Evolutionary conservation across 2,113 vertebrate species (phyloP).

Genomic region (Eptatretus burgeri): DNA sequence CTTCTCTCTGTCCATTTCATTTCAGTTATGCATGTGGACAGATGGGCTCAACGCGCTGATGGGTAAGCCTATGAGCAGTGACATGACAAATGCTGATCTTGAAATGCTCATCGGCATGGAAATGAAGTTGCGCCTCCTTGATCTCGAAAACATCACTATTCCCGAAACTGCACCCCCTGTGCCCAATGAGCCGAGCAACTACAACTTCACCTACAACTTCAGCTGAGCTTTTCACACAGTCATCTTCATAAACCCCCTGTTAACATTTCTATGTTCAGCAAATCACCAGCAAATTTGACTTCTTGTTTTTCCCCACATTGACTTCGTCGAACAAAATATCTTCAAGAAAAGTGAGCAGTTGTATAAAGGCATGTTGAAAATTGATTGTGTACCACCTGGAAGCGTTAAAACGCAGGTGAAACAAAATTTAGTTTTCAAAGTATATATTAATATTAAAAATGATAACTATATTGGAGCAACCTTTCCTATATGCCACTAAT

Average conservation of each 20-base stretch:
- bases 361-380: no score
- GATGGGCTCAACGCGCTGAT: slow-evolving; percentile 62
- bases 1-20: slow-evolving; percentile 1
- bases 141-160: slow-evolving; percentile 68
- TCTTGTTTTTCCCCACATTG: no score
- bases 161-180: slow-evolving; percentile 40
- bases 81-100: slow-evolving; percentile 52
- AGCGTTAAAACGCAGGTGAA: no score
- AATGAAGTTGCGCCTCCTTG: slow-evolving; percentile 67
- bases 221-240: slow-evolving; percentile 14
- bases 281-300: no score
- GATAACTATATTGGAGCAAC: no score
- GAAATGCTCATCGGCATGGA: slow-evolving; percentile 85
- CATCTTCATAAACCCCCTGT: neutral
- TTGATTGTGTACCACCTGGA: no score
- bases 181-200: slow-evolving; percentile 66
- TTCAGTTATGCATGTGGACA: slow-evolving; percentile 76
- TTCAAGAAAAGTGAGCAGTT: no score
- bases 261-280: no score
- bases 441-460: no score
- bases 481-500: no score
- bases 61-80: slow-evolving; percentile 55
- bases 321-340: no score
- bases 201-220: slow-evolving; percentile 83
- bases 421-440: no score